Percentiles rank a stretch among this genome's conserved stretches.
Evolutionary conservation across 2,888 invertebrate species (phyloP).

Genomic region (Orgyia antiqua): DNA sequence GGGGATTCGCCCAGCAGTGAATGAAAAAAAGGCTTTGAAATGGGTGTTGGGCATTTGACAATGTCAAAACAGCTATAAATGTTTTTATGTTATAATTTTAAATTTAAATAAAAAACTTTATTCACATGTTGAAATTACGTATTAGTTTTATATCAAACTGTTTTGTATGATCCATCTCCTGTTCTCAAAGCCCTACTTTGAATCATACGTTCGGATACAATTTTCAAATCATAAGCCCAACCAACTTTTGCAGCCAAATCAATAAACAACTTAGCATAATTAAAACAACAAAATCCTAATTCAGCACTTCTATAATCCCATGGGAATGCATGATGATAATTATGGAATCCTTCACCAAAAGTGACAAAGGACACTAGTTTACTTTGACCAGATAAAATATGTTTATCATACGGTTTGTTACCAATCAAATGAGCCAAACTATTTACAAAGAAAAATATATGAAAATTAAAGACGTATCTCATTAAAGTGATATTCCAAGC

Average conservation of each 20-base stretch:
- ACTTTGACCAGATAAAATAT: conserved; percentile 32
- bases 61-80: no score
- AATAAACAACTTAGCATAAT: conserved; percentile 40
- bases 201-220: conserved; percentile 26
- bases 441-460: conserved; percentile 80
- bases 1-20: no score
- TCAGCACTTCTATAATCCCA: conserved; percentile 46
- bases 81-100: no score
- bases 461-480: conserved; percentile 74
- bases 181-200: conserved; percentile 5
- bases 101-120: no score
- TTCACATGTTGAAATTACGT: no score
- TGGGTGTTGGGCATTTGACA: no score
- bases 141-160: not conserved
- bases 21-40: no score
- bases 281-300: conserved; percentile 30
- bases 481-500: conserved; percentile 58
- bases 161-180: conserved; percentile 2
- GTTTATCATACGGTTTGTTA: conserved; percentile 59
- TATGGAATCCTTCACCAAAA: conserved; percentile 48
- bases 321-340: conserved; percentile 47
- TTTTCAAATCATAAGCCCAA: conserved; percentile 49
- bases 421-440: conserved; percentile 79
- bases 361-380: conserved; percentile 26
- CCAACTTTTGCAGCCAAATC: conserved; percentile 46